phyloP scores from a whole-genome alignment of 2,888 invertebrate species.

The Heliconius cydno region DNA sequence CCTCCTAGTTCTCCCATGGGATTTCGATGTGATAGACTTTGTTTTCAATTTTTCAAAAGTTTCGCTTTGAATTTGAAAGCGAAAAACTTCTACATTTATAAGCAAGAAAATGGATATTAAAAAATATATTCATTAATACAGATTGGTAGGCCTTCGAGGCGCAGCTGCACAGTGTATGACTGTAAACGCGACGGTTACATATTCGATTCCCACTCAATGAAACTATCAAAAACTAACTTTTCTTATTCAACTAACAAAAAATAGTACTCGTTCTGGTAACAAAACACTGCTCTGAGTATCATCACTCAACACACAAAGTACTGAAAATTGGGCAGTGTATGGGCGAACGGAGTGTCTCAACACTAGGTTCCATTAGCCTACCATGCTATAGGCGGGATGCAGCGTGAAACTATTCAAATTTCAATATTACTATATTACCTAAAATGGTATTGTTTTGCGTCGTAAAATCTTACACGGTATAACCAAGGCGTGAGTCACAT shows the following conservation, averaged over 20 bases:
- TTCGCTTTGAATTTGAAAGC: no score
- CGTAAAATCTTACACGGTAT: slow-evolving; percentile 35
- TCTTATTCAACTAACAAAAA: no score
- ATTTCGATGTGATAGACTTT: neutral
- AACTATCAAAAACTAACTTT: no score
- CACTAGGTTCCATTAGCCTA: neutral
- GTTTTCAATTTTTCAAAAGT: neutral
- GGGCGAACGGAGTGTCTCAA: neutral
- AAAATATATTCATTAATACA: neutral
- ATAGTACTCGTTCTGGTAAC: neutral
- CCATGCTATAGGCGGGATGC: neutral
- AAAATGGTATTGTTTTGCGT: slow-evolving; percentile 29
- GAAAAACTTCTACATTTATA: neutral
- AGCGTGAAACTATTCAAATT: neutral
- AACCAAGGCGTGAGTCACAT: slow-evolving; percentile 48
- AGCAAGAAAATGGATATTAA: neutral
- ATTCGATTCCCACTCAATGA: neutral
- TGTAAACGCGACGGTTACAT: neutral
- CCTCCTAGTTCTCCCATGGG: neutral
- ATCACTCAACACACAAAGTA: neutral
- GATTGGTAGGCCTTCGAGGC: neutral
- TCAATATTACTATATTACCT: slow-evolving; percentile 13
- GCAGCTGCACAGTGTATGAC: neutral
- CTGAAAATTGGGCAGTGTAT: no score
- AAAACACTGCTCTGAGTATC: neutral